Percentiles rank a stretch among this genome's conserved stretches.
Evolutionary conservation across 2,888 invertebrate species (phyloP).

Genomic region (Eudasyphora cyanicolor): DNA sequence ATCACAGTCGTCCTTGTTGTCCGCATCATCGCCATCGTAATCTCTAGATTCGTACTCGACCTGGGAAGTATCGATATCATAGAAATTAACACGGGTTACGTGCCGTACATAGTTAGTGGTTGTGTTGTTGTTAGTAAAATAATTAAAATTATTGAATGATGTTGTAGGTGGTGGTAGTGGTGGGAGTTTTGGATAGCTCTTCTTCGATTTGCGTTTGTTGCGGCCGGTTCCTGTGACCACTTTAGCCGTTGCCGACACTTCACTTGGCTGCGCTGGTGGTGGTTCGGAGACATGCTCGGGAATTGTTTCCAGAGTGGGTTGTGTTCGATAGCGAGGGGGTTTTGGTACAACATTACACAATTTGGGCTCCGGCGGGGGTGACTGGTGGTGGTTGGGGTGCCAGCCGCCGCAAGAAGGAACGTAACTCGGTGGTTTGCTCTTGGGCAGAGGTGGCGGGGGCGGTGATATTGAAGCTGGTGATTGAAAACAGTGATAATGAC

Average conservation of each 20-base stretch:
- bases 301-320: slow-evolving; percentile 55
- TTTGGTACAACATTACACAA: slow-evolving; percentile 75
- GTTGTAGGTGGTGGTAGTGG: slow-evolving; percentile 33
- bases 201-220: slow-evolving; percentile 19
- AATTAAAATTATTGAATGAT: slow-evolving; percentile 66
- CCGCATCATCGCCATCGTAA: slow-evolving; percentile 86
- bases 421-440: slow-evolving; percentile 69
- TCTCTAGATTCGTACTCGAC: slow-evolving; percentile 81
- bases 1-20: slow-evolving; percentile 23
- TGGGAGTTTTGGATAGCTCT: slow-evolving; percentile 25
- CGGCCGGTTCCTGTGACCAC: background rate
- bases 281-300: slow-evolving; percentile 51
- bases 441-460: slow-evolving; percentile 69
- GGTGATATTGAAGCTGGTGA: slow-evolving; percentile 56
- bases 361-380: slow-evolving; percentile 11
- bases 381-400: background rate
- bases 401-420: slow-evolving; percentile 51
- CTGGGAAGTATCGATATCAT: slow-evolving; percentile 81
- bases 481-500: slow-evolving; percentile 51
- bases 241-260: background rate
- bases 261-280: slow-evolving; percentile 28
- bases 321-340: slow-evolving; percentile 74
- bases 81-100: slow-evolving; percentile 81
- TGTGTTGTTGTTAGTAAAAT: slow-evolving; percentile 70
- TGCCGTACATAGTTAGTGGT: slow-evolving; percentile 79